Evolutionary conservation across 2,797 vertebrate species (phyloP), one percentile per base, ranked within the genome.

Genomic region (Perodicticus potto): DNA sequence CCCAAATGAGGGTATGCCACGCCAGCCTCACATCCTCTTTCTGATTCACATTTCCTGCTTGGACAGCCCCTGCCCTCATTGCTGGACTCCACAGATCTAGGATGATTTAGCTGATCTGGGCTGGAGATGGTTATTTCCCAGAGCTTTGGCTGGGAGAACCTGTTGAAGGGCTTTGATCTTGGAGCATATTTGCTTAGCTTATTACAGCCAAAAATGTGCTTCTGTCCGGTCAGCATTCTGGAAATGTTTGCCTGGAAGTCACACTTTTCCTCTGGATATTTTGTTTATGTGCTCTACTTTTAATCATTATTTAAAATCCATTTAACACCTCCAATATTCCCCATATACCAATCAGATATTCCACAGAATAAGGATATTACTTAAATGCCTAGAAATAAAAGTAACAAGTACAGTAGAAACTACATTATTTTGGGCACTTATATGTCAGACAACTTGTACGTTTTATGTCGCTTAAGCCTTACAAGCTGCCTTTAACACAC

Each of bases 131-230:
- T 12, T 70, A 43, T 27, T 89, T 94, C 57, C 83, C 70, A 87
- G 63, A 92, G 11, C 69, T 94, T 93, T 96, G 85, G 74, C 69
- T 93, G 43, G 5, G 5, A 7, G 2, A 27, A 91, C 37, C 22
- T 87, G 86, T 59, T 95, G 92, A 96, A 91, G 83, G 89, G 59
- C 72, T 96, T 87, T 96, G 94, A 95, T 97, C 96, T 49, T 57
- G 4, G 22, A 19, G 4, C 14, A 49, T 49, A 73, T 86, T 96
- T 86, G 13, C 37, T 95, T 92, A 89, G 49, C 40, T 94, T 82
- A 7, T 34, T 92, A 12, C 25, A 92, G 78, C 40, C 45, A 89
- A 92, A 95, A 87, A 74, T 63, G 16, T 80, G 34, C 45, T 91
- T 90, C 57, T 83, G 25, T 80, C 25, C 86, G 37, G 14, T 95